Base-by-base conservation (phyloP, 2,797 vertebrate genomes). In the Ceryle rudis region DNA sequence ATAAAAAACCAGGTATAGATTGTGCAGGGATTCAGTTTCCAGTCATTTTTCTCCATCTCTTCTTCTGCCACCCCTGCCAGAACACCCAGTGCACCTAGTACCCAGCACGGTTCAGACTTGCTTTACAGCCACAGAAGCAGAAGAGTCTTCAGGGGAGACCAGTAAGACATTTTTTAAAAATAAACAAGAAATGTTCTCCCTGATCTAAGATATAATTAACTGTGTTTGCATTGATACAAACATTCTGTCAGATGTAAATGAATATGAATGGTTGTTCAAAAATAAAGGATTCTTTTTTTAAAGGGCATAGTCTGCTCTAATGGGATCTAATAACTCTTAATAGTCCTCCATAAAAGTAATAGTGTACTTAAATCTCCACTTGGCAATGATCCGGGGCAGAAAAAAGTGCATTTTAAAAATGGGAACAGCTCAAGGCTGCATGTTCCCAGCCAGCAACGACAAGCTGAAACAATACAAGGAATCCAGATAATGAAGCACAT, bases 381-480 rank as follows among this genome's bases (percentile, higher is more conserved):
- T 95, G 96, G 96, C 97, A 96, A 94, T 92, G 78, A 93, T 91
- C 94, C 13, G 88, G 91, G 62, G 85, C 90, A 94, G 94, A 86
- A 95, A 97, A 96, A 82, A 94, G 97, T 95, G 88, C 88, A 26
- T 97, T 97, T 96, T 90, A 86, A 93, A 97, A 97, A 95, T 96
- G 97, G 93, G 90, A 98, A 97, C 97, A 89, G 95, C 97, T 96
- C 94, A 93, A 97, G 97, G 94, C 91, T 81, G 91, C 61, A 0
- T 93, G 94, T 94, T 93, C 94, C 95, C 93, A 95, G 97, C 97
- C 94, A 97, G 97, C 91, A 95, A 71, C 47, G 90, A 88, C 95
- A 97, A 96, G 96, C 97, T 95, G 94, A 97, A 98, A 98, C 97
- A 97, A 97, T 98, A 97, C 97, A 95, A 98, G 95, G 97, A 98